Percentiles rank a stretch among this genome's conserved stretches.
Conservation (phyloP, 2,888 invertebrate species). For the Folsomia candida region DNA sequence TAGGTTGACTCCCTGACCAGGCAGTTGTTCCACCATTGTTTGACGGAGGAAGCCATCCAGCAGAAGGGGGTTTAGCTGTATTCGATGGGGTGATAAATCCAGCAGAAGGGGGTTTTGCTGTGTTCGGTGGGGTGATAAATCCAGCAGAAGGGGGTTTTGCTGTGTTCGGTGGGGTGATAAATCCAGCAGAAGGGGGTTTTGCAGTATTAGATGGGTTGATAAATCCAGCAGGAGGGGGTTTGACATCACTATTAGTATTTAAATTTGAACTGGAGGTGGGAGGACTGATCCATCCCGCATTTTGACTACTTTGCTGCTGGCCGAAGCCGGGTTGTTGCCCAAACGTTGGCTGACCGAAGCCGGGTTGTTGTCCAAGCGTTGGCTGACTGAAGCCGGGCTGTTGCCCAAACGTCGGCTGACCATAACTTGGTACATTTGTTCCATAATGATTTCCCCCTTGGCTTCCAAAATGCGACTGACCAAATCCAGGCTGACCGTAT, state of each 20-base stretch:
- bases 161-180: constrained; percentile 29
- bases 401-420: constrained; percentile 19
- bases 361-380: too few species aligned
- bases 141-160: constrained; percentile 13
- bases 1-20: neutral
- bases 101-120: constrained; percentile 3
- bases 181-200: constrained; percentile 9
- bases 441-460: constrained; percentile 11
- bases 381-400: too few species aligned
- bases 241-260: neutral
- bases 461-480: too few species aligned
- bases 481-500: constrained; percentile 9
- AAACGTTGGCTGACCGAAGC: neutral
- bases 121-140: neutral
- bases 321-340: too few species aligned
- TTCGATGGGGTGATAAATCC: constrained; percentile 9
- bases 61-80: constrained; percentile 25
- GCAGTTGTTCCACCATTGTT: too few species aligned
- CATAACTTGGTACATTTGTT: neutral
- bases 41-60: constrained; percentile 14
- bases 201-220: neutral
- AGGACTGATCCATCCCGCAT: constrained; percentile 41
- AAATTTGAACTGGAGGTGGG: constrained; percentile 18
- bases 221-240: constrained; percentile 2
- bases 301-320: too few species aligned